Evolutionary conservation across 2,888 invertebrate genomes (phyloP), one percentile per base, ranked within the genome.

Genomic region (Leucoptera coffeella): DNA sequence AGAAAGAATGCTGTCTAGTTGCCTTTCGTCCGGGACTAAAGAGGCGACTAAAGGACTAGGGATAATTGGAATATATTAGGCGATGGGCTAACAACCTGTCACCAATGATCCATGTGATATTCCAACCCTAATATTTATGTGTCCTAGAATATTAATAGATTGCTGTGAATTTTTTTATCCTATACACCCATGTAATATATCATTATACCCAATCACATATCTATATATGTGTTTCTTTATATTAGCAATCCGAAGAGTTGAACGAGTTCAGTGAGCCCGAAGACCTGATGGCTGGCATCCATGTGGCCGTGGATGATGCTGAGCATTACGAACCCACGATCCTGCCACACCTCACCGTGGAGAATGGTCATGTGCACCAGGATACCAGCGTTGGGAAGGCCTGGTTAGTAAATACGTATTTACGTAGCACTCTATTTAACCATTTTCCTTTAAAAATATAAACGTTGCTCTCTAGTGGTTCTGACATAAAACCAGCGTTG

Each of bases 201-300:
- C 17, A 17, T 6, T 17, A 7, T 17, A 7, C 17, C 6, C 6
- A 17, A 7, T 9, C 9, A 13, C 13, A 22, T 6, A n/a, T 22
- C 25, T 5, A 12, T 30, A 38, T 33, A 5, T 10, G 12, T 29
- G 8, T n/a, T 8, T n/a, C 4, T 30, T 25, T 1, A n/a, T 7
- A 8, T 4, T 29, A 23, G 0, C 51, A 71, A 47, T 37, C 71
- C 33, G 73, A 75, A 23, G 77, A 75, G 32, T 75, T 82, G 43
- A 78, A 78, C 34, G 89, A 89, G 50, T 89, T 89, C 49, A 87
- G 86, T 37, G 89, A 88, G 41, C 82, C 87, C 0, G 89, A 89
- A 49, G 89, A 89, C 53, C 75, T 89, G 52, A 83, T 89, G 78
- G 88, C 84, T 42, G 88, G 88, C 24, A 87, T 89, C 39, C 76